A percentile compares a stretch with the other conserved stretches of the same genome.
Conservation (phyloP, 2,888 invertebrate species). For the Beris morrisii region DNA sequence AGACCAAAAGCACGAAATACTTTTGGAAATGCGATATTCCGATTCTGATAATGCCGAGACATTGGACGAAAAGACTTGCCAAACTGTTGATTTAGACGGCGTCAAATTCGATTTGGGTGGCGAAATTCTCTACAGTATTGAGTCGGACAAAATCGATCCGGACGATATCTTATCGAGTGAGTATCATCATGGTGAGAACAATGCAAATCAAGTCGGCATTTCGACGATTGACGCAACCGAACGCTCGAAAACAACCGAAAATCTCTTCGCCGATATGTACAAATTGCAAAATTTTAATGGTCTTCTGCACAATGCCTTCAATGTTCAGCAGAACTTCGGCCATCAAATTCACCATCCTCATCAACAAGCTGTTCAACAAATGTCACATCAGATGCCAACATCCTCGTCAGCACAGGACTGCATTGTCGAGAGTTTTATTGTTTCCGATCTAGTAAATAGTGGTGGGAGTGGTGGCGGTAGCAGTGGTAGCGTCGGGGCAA, state of each 20-base stretch:
- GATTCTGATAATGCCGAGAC: constrained; percentile 19
- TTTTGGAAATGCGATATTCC: constrained; percentile 19
- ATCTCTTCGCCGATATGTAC: constrained; percentile 31
- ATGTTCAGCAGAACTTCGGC: constrained; percentile 30
- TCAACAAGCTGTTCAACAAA: constrained; percentile 1
- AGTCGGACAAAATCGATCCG: constrained; percentile 24
- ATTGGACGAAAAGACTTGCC: constrained; percentile 28
- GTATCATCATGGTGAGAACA: constrained; percentile 12
- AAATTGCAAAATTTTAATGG: constrained; percentile 39
- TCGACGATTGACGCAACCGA: not conserved
- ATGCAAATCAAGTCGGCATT: not conserved
- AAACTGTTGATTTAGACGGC: constrained; percentile 28
- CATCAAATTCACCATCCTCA: not conserved
- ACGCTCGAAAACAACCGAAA: constrained; percentile 10
- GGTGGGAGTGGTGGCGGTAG: constrained; percentile 38
- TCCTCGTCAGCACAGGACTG: constrained; percentile 35
- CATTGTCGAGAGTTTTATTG: constrained; percentile 40
- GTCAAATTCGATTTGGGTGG: constrained; percentile 36
- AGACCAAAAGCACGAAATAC: constrained; percentile 2
- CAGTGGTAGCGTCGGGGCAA: constrained; percentile 36
- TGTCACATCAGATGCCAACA: constrained; percentile 24
- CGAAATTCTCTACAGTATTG: constrained; percentile 33
- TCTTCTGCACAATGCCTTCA: constrained; percentile 39
- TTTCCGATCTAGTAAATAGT: constrained; percentile 48
- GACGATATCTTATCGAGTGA: constrained; percentile 26